A percentile compares a stretch with the other conserved stretches of the same genome.
phyloP scores from a whole-genome alignment of 2,113 vertebrate genomes.

The Stictonetta naevosa region DNA sequence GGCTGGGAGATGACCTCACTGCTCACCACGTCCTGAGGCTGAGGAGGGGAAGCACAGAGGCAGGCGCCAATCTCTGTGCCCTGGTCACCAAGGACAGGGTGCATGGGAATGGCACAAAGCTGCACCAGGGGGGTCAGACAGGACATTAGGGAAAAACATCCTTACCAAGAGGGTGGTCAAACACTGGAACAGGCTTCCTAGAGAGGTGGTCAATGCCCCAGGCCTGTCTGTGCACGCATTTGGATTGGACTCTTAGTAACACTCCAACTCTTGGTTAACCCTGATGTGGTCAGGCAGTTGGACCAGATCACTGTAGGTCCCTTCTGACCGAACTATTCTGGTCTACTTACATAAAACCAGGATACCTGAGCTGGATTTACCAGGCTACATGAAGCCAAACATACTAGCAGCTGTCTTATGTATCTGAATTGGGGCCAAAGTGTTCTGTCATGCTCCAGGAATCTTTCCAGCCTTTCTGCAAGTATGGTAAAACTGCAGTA shows the following conservation, averaged over 20 bases:
- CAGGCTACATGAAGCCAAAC: not conserved
- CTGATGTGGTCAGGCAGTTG: not conserved
- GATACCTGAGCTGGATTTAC: not conserved
- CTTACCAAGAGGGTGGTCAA: not conserved
- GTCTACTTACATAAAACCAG: not conserved
- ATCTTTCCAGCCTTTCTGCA: not conserved
- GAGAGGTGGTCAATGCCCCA: not conserved
- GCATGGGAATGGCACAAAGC: not conserved
- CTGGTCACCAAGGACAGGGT: not conserved
- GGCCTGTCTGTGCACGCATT: not conserved
- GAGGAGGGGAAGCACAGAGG: not conserved
- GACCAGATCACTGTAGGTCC: not conserved
- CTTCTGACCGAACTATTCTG: not conserved
- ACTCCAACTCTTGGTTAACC: not conserved
- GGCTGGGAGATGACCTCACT: too few relatives aligned
- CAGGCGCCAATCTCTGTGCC: not conserved
- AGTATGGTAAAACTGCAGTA: fast-evolving
- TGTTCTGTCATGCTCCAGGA: not conserved
- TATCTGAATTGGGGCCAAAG: too few relatives aligned
- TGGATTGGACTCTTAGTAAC: not conserved
- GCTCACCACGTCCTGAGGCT: not conserved
- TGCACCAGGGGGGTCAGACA: not conserved
- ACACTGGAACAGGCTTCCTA: not conserved
- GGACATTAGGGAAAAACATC: not conserved
- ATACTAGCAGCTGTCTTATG: not conserved